phyloP scores from a whole-genome alignment of 2,113 vertebrate species.

The Prolemur simus region DNA sequence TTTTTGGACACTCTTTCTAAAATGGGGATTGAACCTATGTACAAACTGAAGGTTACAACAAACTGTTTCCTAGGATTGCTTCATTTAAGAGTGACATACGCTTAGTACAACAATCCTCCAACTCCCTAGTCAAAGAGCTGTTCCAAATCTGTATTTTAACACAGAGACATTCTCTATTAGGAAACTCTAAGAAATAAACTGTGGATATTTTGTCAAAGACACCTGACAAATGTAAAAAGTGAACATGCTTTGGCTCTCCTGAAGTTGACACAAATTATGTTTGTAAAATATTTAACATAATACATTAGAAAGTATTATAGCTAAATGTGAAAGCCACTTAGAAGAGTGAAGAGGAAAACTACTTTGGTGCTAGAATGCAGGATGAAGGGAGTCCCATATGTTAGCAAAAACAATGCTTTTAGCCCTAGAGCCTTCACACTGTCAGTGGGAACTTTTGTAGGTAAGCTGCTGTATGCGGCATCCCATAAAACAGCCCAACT shows the following conservation, averaged over 20 bases:
- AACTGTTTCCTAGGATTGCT: background rate
- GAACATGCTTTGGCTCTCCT: background rate
- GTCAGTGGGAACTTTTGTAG: no score
- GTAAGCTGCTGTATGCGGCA: background rate
- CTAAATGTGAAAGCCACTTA: background rate
- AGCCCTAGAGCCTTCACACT: background rate
- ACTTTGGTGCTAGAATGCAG: background rate
- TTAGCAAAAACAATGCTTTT: background rate
- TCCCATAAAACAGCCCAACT: no score
- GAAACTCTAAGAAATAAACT: constrained; percentile 31
- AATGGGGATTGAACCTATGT: background rate
- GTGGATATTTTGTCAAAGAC: constrained; percentile 2
- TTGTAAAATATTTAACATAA: background rate
- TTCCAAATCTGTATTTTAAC: background rate
- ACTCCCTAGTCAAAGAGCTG: background rate
- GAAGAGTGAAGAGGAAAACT: background rate
- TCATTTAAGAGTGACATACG: background rate
- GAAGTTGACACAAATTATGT: background rate
- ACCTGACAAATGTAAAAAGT: background rate
- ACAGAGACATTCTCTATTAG: background rate
- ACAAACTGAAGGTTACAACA: background rate
- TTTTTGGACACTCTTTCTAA: background rate
- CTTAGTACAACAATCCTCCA: background rate
- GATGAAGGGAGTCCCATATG: background rate
- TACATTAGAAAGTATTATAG: background rate